These are phyloP conservation scores for Thryonomys swinderianus DNA, from an alignment of 2,113 vertebrate genomes.

Conservation along the genomic window DNA sequence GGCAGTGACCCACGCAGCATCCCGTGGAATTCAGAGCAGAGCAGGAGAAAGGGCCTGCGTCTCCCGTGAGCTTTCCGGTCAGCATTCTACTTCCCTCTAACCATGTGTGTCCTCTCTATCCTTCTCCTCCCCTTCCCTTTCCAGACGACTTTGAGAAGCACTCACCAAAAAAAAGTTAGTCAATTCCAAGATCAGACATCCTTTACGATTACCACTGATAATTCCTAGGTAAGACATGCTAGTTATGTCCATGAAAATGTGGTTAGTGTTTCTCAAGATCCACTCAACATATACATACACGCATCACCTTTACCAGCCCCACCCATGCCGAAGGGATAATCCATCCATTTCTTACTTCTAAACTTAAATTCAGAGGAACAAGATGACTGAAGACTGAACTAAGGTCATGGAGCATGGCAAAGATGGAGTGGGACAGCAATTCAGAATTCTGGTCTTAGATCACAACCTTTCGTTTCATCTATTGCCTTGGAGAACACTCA, in stretches of 20 bases:
- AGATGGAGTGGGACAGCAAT: background rate
- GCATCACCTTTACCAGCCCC: background rate
- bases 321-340: background rate
- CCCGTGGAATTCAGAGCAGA: background rate
- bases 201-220: background rate
- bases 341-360: background rate
- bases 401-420: background rate
- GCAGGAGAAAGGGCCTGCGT: background rate
- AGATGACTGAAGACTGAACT: background rate
- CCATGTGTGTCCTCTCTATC: accelerated
- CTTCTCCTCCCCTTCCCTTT: background rate
- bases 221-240: background rate
- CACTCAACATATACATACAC: background rate
- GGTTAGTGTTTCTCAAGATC: background rate
- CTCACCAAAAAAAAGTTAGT: background rate
- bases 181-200: background rate
- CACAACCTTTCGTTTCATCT: background rate
- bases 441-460: background rate
- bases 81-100: background rate
- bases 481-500: background rate
- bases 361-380: background rate
- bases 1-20: background rate
- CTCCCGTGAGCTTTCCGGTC: background rate
- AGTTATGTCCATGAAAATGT: background rate
- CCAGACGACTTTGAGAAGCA: background rate